phyloP scores from a whole-genome alignment of 2,888 invertebrate genomes.

The Lasioglossum malachurum region DNA sequence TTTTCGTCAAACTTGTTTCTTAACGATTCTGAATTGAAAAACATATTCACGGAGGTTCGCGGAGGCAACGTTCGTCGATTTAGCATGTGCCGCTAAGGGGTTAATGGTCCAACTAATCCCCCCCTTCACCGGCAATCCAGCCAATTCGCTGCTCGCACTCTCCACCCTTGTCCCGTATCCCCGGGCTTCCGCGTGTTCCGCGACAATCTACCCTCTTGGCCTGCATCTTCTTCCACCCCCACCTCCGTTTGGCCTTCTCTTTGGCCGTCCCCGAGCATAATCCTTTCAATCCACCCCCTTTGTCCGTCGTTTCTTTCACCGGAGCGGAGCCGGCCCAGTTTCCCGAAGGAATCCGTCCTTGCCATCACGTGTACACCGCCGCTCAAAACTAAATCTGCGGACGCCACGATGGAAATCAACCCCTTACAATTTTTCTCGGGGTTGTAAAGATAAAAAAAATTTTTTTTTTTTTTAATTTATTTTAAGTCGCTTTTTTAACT shows the following conservation, averaged over 20 bases:
- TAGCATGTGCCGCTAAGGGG: not conserved
- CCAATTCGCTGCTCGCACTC: no score
- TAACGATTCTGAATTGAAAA: no score
- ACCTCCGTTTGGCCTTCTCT: not conserved
- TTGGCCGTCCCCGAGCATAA: not conserved
- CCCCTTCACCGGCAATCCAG: not conserved
- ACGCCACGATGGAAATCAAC: no score
- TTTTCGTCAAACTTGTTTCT: no score
- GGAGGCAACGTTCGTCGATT: not conserved
- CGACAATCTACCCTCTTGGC: constrained; percentile 1
- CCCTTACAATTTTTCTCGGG: no score
- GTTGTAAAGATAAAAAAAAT: no score
- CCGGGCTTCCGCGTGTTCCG: not conserved
- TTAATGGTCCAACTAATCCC: not conserved
- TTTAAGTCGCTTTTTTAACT: no score
- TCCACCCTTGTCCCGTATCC: no score
- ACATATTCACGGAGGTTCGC: no score
- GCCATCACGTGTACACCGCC: no score
- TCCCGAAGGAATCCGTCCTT: not conserved
- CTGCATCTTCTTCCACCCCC: not conserved
- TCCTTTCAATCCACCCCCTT: not conserved
- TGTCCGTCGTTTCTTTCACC: constrained; percentile 1
- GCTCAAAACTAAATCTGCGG: no score
- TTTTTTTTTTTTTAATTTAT: no score
- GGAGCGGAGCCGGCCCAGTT: not conserved